These are phyloP conservation scores for Pristiophorus japonicus DNA, from an alignment of 2,113 vertebrate species.

Conservation along the genomic window DNA sequence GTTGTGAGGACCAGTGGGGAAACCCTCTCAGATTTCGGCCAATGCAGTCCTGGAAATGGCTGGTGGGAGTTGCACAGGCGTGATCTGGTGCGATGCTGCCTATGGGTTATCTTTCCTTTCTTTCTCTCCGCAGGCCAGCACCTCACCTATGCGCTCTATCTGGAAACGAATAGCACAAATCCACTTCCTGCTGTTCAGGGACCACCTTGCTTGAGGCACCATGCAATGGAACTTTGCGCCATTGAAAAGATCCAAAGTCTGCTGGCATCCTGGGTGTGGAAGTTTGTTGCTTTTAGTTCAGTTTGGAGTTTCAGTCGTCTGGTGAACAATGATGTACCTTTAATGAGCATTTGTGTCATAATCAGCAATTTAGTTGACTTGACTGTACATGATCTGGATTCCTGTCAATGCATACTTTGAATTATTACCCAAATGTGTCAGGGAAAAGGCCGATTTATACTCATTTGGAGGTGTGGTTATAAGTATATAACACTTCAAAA, in stretches of 20 bases:
- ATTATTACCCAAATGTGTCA: background rate
- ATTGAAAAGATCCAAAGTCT: background rate
- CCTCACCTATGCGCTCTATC: background rate
- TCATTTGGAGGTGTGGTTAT: background rate
- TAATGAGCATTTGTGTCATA: background rate
- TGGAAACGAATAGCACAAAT: background rate
- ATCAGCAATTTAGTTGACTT: background rate
- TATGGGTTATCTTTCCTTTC: background rate
- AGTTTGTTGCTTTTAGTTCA: background rate
- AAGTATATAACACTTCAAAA: background rate
- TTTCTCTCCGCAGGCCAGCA: background rate
- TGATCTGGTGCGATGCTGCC: background rate
- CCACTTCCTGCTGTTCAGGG: background rate
- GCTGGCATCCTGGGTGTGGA: background rate
- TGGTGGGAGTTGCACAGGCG: background rate
- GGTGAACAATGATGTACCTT: background rate
- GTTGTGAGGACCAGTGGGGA: background rate
- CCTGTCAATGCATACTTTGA: background rate
- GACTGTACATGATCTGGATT: background rate
- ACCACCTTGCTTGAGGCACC: background rate
- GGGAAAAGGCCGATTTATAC: background rate
- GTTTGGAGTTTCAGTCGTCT: too few relatives aligned
- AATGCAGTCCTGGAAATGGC: background rate
- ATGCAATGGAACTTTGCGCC: background rate
- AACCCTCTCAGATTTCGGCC: background rate